Evolutionary conservation across 2,888 invertebrate species (phyloP).

Genomic region (Melolontha melolontha): DNA sequence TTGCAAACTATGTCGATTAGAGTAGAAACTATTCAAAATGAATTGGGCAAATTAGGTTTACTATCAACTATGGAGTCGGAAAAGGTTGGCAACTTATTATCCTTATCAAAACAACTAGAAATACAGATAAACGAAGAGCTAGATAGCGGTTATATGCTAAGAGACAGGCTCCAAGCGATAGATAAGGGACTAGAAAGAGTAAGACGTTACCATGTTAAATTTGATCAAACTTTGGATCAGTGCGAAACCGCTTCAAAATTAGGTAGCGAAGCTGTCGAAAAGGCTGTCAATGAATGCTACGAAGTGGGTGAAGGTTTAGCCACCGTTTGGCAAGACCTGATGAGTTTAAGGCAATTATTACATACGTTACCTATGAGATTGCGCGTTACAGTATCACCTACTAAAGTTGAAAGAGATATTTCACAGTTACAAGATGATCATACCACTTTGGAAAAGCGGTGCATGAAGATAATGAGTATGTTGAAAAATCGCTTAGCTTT

Average conservation of each 20-base stretch:
- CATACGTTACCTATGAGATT: constrained; percentile 83
- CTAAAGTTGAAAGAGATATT: constrained; percentile 81
- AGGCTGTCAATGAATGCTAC: constrained; percentile 80
- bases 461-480: constrained; percentile 36
- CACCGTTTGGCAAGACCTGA: constrained; percentile 82
- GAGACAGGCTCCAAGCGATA: constrained; percentile 79
- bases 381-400: constrained; percentile 81
- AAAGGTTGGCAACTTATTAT: constrained; percentile 78
- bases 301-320: constrained; percentile 77
- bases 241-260: constrained; percentile 80
- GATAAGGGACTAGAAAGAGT: constrained; percentile 78
- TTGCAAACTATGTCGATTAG: constrained; percentile 81
- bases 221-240: constrained; percentile 73
- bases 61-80: constrained; percentile 82
- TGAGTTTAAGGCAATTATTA: constrained; percentile 79
- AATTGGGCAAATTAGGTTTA: constrained; percentile 80
- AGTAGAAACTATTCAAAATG: constrained; percentile 83
- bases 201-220: constrained; percentile 75
- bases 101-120: constrained; percentile 78
- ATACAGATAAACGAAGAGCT: constrained; percentile 81
- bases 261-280: constrained; percentile 82
- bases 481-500: constrained; percentile 69
- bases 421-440: constrained; percentile 81
- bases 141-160: constrained; percentile 79
- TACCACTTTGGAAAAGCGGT: constrained; percentile 63